Percentiles rank a stretch among this genome's conserved stretches.
Conservation (phyloP, 2,113 vertebrate genomes). For the Erythrocercus mccallii region DNA sequence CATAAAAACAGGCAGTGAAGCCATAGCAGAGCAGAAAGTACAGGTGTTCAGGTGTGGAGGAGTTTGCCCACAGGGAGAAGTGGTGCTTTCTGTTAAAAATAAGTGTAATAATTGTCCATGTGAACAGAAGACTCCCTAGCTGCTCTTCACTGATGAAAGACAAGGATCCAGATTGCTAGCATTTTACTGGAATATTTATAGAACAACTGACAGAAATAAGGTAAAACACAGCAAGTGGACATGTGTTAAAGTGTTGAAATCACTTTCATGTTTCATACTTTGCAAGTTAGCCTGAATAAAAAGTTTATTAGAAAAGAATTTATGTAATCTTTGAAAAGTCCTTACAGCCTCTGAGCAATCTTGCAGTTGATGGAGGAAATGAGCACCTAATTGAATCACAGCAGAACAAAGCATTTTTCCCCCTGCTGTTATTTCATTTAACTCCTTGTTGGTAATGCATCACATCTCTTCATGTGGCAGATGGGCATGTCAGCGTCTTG, state of each 20-base stretch:
- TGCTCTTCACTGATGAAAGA: background rate
- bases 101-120: background rate
- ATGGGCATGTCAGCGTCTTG: background rate
- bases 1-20: background rate
- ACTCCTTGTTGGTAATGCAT: background rate
- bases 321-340: background rate
- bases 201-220: background rate
- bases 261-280: background rate
- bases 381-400: background rate
- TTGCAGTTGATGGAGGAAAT: background rate
- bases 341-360: background rate
- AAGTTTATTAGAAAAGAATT: background rate
- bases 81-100: background rate
- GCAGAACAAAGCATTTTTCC: accelerated
- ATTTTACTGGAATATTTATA: background rate
- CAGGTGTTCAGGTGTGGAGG: background rate
- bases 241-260: background rate
- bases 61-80: background rate
- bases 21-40: background rate
- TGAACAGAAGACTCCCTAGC: background rate
- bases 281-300: background rate
- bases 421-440: background rate
- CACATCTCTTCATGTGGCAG: background rate
- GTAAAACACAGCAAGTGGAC: background rate
- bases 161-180: background rate